A percentile compares a stretch with the other conserved stretches of the same genome.
Evolutionary conservation across 2,113 vertebrate genomes (phyloP).

Genomic region (Microtus oregoni): DNA sequence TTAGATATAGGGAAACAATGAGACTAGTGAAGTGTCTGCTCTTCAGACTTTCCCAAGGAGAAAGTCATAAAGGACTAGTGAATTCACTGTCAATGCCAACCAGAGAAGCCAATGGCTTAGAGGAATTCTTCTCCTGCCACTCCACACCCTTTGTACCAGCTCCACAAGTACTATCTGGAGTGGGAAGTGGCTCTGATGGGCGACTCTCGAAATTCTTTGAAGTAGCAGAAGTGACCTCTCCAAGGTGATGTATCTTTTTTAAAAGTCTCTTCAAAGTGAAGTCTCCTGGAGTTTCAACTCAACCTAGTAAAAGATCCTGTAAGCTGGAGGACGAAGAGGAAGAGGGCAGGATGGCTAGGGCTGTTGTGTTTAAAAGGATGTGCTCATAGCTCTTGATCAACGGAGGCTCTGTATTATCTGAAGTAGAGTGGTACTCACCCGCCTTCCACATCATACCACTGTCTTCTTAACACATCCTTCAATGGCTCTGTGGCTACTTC

Average conservation of each 20-base stretch:
- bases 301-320: not conserved
- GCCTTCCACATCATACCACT: no score
- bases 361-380: not conserved
- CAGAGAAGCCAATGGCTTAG: not conserved
- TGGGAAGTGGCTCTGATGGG: not conserved
- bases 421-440: not conserved
- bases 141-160: not conserved
- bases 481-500: not conserved
- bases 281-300: not conserved
- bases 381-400: not conserved
- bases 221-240: constrained; percentile 54
- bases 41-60: constrained; percentile 49
- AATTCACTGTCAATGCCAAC: constrained; percentile 12
- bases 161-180: not conserved
- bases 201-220: not conserved
- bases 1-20: not conserved
- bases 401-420: no score
- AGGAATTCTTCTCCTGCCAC: not conserved
- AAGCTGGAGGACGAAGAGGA: not conserved
- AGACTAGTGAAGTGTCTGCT: not conserved
- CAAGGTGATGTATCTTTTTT: constrained; percentile 40
- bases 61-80: not conserved
- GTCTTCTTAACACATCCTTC: not conserved
- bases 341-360: not conserved
- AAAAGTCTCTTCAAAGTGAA: constrained; percentile 60